A percentile compares a stretch with the other conserved stretches of the same genome.
These are phyloP conservation scores for Hormaphis cornu DNA, from an alignment of 1,140 invertebrate genomes.

Conservation along the genomic window DNA sequence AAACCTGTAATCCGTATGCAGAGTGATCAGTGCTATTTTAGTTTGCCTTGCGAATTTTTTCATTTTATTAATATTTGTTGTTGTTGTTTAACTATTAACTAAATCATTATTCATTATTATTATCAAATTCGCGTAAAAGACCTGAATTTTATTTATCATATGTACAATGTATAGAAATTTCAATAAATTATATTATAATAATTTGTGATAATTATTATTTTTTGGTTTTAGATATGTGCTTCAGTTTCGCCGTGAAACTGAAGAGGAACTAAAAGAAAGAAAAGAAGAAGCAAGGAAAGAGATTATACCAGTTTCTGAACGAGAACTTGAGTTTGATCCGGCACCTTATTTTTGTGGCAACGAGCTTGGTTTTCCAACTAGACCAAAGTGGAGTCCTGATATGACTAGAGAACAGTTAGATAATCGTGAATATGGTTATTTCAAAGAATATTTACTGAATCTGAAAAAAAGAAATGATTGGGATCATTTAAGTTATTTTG, in stretches of 20 bases:
- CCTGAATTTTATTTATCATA: too few species aligned
- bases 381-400: constrained; percentile 69
- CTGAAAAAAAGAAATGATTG: constrained; percentile 46
- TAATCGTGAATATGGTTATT: constrained; percentile 63
- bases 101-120: too few species aligned
- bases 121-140: not conserved
- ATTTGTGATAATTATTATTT: constrained; percentile 18
- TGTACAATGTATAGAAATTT: too few species aligned
- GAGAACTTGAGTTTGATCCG: constrained; percentile 58
- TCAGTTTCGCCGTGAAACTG: constrained; percentile 62
- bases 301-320: constrained; percentile 47
- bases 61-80: too few species aligned
- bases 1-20: too few species aligned
- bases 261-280: constrained; percentile 54
- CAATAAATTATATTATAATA: too few species aligned
- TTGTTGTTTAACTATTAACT: too few species aligned
- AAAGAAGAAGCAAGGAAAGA: constrained; percentile 55
- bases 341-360: constrained; percentile 58
- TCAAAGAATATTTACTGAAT: constrained; percentile 53
- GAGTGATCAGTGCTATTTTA: too few species aligned
- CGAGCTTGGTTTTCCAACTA: constrained; percentile 67
- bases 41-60: too few species aligned
- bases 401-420: constrained; percentile 64
- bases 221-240: constrained; percentile 52
- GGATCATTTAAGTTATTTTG: constrained; percentile 61